These are phyloP conservation scores for Channa maculata DNA, from an alignment of 2,113 vertebrate species.

Conservation along the genomic window DNA sequence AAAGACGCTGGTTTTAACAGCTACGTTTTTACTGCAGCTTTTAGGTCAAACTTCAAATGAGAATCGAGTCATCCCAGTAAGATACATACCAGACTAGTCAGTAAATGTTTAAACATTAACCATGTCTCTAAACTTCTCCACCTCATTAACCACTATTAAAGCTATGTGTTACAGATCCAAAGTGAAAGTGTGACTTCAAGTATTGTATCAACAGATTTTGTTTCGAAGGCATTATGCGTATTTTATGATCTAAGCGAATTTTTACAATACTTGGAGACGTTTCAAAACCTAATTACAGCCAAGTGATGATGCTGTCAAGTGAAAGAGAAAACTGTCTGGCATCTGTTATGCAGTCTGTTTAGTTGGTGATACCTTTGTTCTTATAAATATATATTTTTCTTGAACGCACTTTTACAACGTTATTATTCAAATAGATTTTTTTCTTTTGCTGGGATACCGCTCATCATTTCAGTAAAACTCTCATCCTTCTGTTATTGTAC, in stretches of 20 bases:
- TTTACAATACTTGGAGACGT: constrained; percentile 20
- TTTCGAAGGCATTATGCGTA: neutral
- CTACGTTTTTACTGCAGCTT: constrained; percentile 13
- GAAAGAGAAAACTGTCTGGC: too few relatives aligned
- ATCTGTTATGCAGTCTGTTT: neutral
- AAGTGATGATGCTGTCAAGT: too few relatives aligned
- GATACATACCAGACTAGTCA: neutral
- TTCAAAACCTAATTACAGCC: constrained; percentile 1
- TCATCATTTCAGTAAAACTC: neutral
- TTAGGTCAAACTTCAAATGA: constrained; percentile 15
- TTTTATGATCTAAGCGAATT: neutral
- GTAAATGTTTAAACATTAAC: constrained; percentile 1
- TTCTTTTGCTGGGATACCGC: neutral
- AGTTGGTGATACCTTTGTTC: neutral
- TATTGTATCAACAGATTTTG: neutral
- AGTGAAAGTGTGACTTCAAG: neutral
- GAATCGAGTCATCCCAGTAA: neutral
- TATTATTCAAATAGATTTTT: neutral
- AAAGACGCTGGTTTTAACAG: constrained; percentile 16
- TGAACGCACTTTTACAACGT: too few relatives aligned
- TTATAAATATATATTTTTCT: too few relatives aligned
- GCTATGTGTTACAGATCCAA: neutral
- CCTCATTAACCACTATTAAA: constrained; percentile 7
- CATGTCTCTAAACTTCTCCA: constrained; percentile 15
- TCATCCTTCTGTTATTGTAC: neutral